Base-by-base conservation (phyloP, 2,888 invertebrate genomes). In the Eupithecia exiguata region DNA sequence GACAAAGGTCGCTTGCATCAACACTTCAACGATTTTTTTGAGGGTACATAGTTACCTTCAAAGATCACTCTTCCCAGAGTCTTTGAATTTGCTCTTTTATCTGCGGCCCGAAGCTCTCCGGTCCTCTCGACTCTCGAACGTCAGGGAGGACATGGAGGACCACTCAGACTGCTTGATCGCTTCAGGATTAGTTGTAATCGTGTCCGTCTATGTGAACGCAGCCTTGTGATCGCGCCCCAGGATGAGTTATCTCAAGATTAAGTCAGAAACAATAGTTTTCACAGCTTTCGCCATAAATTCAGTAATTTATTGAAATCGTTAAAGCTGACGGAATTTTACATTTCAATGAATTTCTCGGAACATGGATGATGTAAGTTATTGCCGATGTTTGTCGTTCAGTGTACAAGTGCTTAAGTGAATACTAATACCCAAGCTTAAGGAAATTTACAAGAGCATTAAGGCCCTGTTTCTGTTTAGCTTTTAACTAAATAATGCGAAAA, bases 341-440 rank as follows among this genome's bases (percentile, higher is more conserved):
- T 74, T 61, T 67, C n/a, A 61, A 69, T 58, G 40, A 69, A 70
- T 67, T 69, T 69, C 69, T 73, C 6, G 73, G 35, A 73, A 69
- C 69, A 66, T 67, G 36, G 65, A 66, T 61, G 5, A 40, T 35
- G 65, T 72, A 21, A 65, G n/a, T 63, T 63, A 68, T 58, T 63
- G 38, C 25, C 21, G 6, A 63, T 68, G 62, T 58, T 18, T 35
- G 43, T 65, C n/a, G 46, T 63, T 46, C 49, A 49, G 43, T 35
- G 71, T 25, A 58, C 71, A 43, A 67, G 35, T 62, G 30, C 62
- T 62, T 62, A 35, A 18, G 9, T 16, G 62, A 62, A 35, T 62
- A 62, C 62, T 35, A 62, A 62, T 62, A 30, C 16, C 12, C 2
- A 14, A 21, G 30, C 9, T 61, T 21, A 53, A 53, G 53, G 53